These are phyloP conservation scores for Gibbula magus DNA, from an alignment of 2,888 invertebrate species.

Conservation along the genomic window DNA sequence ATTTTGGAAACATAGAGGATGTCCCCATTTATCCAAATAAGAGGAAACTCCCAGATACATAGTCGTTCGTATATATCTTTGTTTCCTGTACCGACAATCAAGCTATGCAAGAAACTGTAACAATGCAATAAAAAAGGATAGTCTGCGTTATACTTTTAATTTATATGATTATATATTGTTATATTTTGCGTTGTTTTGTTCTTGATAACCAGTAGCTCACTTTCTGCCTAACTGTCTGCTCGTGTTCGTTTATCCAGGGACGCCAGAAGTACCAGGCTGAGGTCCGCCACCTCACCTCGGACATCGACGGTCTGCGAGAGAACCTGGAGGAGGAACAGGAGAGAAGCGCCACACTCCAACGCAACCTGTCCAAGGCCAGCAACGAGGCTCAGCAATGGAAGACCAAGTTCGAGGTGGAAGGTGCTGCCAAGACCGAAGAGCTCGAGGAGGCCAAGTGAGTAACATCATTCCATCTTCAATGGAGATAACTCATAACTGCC, in stretches of 20 bases:
- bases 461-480: neutral
- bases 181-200: no score
- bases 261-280: slow-evolving; percentile 79
- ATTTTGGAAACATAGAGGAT: no score
- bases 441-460: slow-evolving; percentile 76
- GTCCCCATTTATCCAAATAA: no score
- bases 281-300: slow-evolving; percentile 99
- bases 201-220: no score
- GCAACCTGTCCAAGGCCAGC: slow-evolving; percentile 99
- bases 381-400: slow-evolving; percentile 98
- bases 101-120: no score
- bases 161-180: no score
- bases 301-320: slow-evolving; percentile 98
- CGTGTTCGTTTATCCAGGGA: slow-evolving; percentile 41
- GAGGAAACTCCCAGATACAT: no score
- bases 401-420: slow-evolving; percentile 96
- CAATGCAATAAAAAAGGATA: no score
- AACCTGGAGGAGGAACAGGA: slow-evolving; percentile 99
- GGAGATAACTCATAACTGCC: neutral
- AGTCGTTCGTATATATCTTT: no score
- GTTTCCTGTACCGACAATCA: no score
- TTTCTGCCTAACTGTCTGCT: neutral
- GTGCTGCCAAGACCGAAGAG: slow-evolving; percentile 79
- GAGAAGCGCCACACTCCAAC: slow-evolving; percentile 98
- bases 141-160: no score